Evolutionary conservation across 2,797 vertebrate species (phyloP).

Genomic region (Discoglossus pictus): DNA sequence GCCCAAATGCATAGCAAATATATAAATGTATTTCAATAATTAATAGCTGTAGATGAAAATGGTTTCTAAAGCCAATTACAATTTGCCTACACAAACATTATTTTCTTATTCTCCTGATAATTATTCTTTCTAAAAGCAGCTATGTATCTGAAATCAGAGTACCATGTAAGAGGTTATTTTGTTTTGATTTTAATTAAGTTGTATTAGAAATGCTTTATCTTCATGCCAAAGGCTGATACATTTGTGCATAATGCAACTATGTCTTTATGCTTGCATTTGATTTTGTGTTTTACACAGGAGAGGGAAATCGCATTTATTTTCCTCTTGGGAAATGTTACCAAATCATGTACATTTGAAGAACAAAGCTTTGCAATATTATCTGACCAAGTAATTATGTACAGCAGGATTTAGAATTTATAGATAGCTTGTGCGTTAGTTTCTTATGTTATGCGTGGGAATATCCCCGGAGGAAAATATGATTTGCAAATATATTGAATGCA

Average conservation of each 20-base stretch:
- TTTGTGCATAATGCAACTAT: slow-evolving; percentile 35
- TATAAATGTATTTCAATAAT: slow-evolving; percentile 38
- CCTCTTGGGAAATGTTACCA: slow-evolving; percentile 33
- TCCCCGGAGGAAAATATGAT: too few species aligned
- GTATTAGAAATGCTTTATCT: slow-evolving; percentile 38
- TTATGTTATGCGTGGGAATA: too few species aligned
- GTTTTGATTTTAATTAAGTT: slow-evolving; percentile 44
- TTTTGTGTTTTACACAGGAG: slow-evolving; percentile 38
- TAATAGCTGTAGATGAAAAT: slow-evolving; percentile 21
- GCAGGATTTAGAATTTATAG: slow-evolving; percentile 1
- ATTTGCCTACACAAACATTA: slow-evolving; percentile 35
- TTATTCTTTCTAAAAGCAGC: slow-evolving; percentile 29
- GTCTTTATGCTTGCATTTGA: slow-evolving; percentile 37
- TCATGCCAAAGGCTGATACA: slow-evolving; percentile 36
- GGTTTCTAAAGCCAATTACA: slow-evolving; percentile 35
- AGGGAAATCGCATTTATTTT: slow-evolving; percentile 31
- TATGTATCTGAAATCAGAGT: slow-evolving; percentile 15
- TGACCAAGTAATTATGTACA: slow-evolving; percentile 9
- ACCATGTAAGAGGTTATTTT: slow-evolving; percentile 37
- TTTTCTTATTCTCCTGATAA: slow-evolving; percentile 19
- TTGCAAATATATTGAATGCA: too few species aligned
- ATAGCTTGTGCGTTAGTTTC: too few species aligned
- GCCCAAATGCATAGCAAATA: slow-evolving; percentile 13
- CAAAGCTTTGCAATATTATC: slow-evolving; percentile 24
- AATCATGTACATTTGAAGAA: slow-evolving; percentile 28